A percentile compares a stretch with the other conserved stretches of the same genome.
Evolutionary conservation across 2,888 invertebrate genomes (phyloP).

Genomic region (Harpalus rubripes): DNA sequence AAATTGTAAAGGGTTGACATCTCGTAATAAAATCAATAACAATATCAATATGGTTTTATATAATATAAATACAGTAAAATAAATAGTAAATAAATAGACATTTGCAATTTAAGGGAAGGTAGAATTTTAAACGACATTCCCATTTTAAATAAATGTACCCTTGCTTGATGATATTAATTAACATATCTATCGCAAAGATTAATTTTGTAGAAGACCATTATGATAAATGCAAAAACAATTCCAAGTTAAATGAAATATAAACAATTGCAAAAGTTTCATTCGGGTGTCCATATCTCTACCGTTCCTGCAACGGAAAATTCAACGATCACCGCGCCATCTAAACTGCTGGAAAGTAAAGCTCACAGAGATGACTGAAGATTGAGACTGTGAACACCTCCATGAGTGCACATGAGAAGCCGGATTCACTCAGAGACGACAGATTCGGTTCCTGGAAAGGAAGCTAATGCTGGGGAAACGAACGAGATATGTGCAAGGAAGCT

Average conservation of each 20-base stretch:
- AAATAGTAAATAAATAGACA: too few relatives aligned
- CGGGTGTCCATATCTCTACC: neutral
- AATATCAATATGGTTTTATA: too few relatives aligned
- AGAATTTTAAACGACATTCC: too few relatives aligned
- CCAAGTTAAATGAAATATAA: constrained; percentile 3
- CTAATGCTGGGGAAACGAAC: constrained; percentile 32
- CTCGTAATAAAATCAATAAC: too few relatives aligned
- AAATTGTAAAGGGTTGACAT: too few relatives aligned
- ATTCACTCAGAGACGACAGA: constrained; percentile 1
- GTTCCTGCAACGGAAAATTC: too few relatives aligned
- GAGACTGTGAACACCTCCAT: constrained; percentile 35
- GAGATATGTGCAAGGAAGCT: constrained; percentile 11
- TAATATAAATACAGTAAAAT: too few relatives aligned
- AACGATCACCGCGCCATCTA: too few relatives aligned
- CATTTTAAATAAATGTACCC: too few relatives aligned
- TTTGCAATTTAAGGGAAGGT: too few relatives aligned
- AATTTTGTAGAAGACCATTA: neutral
- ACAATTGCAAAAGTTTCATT: constrained; percentile 2
- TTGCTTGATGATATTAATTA: neutral
- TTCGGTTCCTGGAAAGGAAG: constrained; percentile 14
- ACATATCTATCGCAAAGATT: neutral
- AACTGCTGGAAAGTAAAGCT: neutral
- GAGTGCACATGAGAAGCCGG: constrained; percentile 14
- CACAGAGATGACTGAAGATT: constrained; percentile 25
- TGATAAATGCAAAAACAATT: neutral